Conservation (phyloP, 1,140 invertebrate genomes). For the Halesus radiatus region DNA sequence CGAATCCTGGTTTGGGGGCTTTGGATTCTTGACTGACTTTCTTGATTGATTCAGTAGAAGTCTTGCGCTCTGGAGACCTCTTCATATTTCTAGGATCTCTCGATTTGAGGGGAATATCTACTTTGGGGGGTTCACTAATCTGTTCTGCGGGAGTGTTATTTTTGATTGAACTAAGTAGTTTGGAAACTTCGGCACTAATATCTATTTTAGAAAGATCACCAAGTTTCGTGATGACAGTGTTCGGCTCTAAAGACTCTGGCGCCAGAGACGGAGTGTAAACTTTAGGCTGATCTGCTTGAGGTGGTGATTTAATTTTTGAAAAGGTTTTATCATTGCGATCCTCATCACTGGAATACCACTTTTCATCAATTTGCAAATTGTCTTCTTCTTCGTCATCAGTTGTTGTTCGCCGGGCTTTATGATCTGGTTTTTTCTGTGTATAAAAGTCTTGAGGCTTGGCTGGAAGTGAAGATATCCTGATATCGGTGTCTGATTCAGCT, state of each 20-base stretch:
- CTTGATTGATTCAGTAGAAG: constrained; percentile 59
- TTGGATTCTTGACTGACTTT: constrained; percentile 5
- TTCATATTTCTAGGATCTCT: constrained; percentile 59
- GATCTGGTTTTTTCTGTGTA: constrained; percentile 65
- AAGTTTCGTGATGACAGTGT: constrained; percentile 75
- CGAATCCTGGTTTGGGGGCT: constrained; percentile 60
- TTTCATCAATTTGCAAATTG: constrained; percentile 74
- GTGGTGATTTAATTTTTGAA: constrained; percentile 64
- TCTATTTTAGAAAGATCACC: constrained; percentile 82
- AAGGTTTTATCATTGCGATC: constrained; percentile 62
- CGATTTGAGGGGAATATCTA: constrained; percentile 20
- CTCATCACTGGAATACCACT: constrained; percentile 86
- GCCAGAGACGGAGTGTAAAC: constrained; percentile 44
- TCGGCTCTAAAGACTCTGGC: constrained; percentile 65
- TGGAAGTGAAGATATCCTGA: constrained; percentile 57
- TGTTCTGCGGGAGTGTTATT: constrained; percentile 59
- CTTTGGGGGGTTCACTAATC: constrained; percentile 60
- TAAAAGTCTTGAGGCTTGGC: constrained; percentile 59
- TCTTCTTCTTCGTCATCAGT: constrained; percentile 71
- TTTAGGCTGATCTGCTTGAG: constrained; percentile 58
- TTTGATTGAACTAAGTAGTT: constrained; percentile 76
- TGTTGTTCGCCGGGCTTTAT: constrained; percentile 65
- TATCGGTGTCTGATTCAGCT: constrained; percentile 69
- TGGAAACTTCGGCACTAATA: constrained; percentile 80
- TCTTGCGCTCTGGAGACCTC: constrained; percentile 52